A percentile compares a stretch with the other conserved stretches of the same genome.
Conservation (phyloP, 92 coral and sea anemone genomes). For the Pocillopora meandrina region DNA sequence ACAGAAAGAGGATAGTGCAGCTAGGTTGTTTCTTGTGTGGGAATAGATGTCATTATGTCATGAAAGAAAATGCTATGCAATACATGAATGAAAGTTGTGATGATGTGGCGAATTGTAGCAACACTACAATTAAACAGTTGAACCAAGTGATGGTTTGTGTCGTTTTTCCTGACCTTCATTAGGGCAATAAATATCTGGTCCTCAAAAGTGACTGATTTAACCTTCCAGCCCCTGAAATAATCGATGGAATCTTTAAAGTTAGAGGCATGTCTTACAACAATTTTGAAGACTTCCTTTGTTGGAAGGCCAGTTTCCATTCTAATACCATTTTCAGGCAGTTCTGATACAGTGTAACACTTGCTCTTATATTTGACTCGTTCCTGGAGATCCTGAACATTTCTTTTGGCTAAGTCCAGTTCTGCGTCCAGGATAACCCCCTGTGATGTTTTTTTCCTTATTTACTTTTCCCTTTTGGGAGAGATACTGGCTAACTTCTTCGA, state of each 20-base stretch:
- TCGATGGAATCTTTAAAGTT: conserved; percentile 32
- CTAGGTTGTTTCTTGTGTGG: conserved; percentile 55
- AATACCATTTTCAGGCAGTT: conserved; percentile 22
- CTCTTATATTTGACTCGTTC: conserved; percentile 9
- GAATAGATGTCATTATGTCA: conserved; percentile 54
- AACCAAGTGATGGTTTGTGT: conserved; percentile 59
- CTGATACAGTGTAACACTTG: conserved; percentile 46
- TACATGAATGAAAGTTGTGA: conserved; percentile 47
- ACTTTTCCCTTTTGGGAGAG: background rate
- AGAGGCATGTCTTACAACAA: conserved; percentile 16
- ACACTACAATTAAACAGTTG: conserved; percentile 60
- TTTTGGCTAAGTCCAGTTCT: conserved; percentile 43
- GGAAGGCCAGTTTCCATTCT: conserved; percentile 52
- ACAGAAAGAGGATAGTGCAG: conserved; percentile 62
- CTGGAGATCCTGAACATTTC: conserved; percentile 24
- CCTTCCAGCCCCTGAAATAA: conserved; percentile 61
- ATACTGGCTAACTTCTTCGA: too few relatives aligned
- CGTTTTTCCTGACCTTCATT: conserved; percentile 49
- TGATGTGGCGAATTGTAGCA: conserved; percentile 53
- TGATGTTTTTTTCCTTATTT: background rate
- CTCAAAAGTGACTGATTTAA: conserved; percentile 31
- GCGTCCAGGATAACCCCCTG: conserved; percentile 41
- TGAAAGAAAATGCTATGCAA: conserved; percentile 38
- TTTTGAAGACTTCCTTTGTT: conserved; percentile 30
- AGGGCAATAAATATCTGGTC: conserved; percentile 52